A percentile compares a stretch with the other conserved stretches of the same genome.
These are phyloP conservation scores for Steinernema carpocapsae DNA, from an alignment of 2,888 invertebrate species.

Conservation along the genomic window DNA sequence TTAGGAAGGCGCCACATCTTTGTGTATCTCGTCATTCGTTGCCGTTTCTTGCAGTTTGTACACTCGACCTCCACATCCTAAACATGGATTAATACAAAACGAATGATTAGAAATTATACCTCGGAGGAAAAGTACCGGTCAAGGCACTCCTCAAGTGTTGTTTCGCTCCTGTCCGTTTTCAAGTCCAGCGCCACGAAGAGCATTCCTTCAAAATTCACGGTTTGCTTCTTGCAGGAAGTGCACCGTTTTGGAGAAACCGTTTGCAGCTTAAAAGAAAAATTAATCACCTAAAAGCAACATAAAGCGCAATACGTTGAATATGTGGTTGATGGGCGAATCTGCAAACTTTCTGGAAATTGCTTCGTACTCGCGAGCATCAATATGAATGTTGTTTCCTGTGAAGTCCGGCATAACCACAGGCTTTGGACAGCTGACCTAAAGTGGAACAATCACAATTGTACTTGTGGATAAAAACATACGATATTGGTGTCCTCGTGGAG, in stretches of 20 bases:
- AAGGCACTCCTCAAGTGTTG: constrained; percentile 21
- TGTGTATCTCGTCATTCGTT: constrained; percentile 48
- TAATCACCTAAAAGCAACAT: constrained; percentile 30
- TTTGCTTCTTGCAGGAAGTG: constrained; percentile 1
- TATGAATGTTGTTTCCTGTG: constrained; percentile 49
- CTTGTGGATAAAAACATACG: constrained; percentile 42
- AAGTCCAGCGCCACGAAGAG: constrained; percentile 19
- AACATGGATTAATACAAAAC: not conserved
- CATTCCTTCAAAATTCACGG: constrained; percentile 8
- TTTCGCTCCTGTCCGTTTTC: not conserved
- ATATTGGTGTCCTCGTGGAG: constrained; percentile 69
- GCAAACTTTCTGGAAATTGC: constrained; percentile 49
- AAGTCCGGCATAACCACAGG: constrained; percentile 51
- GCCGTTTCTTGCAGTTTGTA: constrained; percentile 49
- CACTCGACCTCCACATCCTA: constrained; percentile 28
- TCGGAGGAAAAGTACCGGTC: constrained; percentile 25
- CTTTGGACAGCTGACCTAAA: constrained; percentile 45
- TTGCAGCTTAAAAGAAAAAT: constrained; percentile 16
- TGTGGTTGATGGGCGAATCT: constrained; percentile 55
- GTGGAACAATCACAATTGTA: not conserved
- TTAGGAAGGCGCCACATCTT: constrained; percentile 60
- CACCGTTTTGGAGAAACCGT: constrained; percentile 21
- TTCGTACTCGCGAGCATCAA: constrained; percentile 54
- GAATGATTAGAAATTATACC: not conserved
- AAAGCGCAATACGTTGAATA: constrained; percentile 60